Evolutionary conservation across 2,113 vertebrate genomes (phyloP).

Genomic region (Meles meles): DNA sequence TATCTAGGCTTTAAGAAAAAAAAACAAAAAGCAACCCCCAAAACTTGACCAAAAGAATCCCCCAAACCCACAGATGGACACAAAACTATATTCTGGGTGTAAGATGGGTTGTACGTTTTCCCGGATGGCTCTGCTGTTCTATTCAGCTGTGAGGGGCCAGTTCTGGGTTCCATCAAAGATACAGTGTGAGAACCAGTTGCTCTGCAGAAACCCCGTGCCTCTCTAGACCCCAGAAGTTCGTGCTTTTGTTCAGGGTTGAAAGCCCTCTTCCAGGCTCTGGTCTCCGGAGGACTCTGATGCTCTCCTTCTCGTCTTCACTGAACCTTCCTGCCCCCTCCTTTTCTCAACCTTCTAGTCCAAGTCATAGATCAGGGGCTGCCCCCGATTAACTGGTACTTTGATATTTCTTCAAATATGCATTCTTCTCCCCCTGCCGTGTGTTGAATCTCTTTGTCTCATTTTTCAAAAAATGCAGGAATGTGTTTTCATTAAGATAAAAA

Average conservation of each 20-base stretch:
- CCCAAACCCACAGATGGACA: not conserved
- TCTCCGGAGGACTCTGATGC: not conserved
- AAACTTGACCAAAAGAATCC: not conserved
- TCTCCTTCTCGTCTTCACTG: not conserved
- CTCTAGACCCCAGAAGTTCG: not conserved
- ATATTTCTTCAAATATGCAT: not conserved
- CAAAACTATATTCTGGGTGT: not conserved
- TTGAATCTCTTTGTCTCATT: not conserved
- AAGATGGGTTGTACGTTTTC: not conserved
- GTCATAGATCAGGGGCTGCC: not conserved
- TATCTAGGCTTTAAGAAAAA: not conserved
- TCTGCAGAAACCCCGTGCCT: not conserved
- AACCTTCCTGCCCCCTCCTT: not conserved
- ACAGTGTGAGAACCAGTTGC: not conserved
- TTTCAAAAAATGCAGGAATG: not conserved
- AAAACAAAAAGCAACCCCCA: not conserved
- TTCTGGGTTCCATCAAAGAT: not conserved
- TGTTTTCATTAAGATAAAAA: not conserved
- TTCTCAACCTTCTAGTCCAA: not conserved
- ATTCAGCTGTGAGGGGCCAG: not conserved
- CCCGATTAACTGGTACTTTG: not conserved
- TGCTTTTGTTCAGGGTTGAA: not conserved
- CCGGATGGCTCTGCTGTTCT: not conserved
- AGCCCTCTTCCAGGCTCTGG: not conserved
- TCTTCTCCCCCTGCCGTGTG: fast-evolving